Conservation (phyloP, 2,888 invertebrate genomes). For the Acrobeloides nanus region DNA sequence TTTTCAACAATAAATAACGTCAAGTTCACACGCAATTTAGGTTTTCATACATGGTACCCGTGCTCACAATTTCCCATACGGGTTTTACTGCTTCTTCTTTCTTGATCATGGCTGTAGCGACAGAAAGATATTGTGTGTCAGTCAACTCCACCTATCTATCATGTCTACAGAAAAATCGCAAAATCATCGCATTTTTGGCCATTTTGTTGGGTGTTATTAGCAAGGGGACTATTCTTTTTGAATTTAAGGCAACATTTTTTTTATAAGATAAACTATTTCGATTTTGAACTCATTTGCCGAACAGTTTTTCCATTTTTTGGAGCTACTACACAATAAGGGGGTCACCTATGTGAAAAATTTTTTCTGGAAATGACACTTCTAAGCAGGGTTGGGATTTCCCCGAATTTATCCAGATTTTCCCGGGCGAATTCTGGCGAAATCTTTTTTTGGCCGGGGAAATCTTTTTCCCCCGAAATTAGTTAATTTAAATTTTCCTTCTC, state of each 20-base stretch:
- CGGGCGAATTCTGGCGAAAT: too few relatives aligned
- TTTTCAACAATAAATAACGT: background rate
- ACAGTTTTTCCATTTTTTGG: background rate
- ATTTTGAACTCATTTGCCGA: background rate
- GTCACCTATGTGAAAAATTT: too few relatives aligned
- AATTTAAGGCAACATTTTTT: slow-evolving; percentile 37
- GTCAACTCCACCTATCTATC: slow-evolving; percentile 30
- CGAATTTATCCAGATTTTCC: too few relatives aligned
- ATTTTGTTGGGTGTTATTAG: slow-evolving; percentile 41
- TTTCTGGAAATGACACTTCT: too few relatives aligned
- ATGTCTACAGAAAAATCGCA: slow-evolving; percentile 30
- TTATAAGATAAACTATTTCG: slow-evolving; percentile 9
- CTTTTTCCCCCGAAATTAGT: background rate
- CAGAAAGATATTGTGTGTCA: slow-evolving; percentile 43
- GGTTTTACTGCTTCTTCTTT: slow-evolving; percentile 48
- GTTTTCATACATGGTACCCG: slow-evolving; percentile 48
- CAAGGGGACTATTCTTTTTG: slow-evolving; percentile 42
- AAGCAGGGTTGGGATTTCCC: too few relatives aligned
- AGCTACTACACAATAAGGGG: too few relatives aligned
- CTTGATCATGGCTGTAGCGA: slow-evolving; percentile 44
- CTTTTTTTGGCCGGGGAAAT: too few relatives aligned
- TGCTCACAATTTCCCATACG: slow-evolving; percentile 48
- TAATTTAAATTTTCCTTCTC: slow-evolving; percentile 5
- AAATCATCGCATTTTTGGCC: slow-evolving; percentile 31
- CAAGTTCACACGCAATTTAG: slow-evolving; percentile 17